Conservation (phyloP, 2,888 invertebrate genomes). For the Sycophila texana region DNA sequence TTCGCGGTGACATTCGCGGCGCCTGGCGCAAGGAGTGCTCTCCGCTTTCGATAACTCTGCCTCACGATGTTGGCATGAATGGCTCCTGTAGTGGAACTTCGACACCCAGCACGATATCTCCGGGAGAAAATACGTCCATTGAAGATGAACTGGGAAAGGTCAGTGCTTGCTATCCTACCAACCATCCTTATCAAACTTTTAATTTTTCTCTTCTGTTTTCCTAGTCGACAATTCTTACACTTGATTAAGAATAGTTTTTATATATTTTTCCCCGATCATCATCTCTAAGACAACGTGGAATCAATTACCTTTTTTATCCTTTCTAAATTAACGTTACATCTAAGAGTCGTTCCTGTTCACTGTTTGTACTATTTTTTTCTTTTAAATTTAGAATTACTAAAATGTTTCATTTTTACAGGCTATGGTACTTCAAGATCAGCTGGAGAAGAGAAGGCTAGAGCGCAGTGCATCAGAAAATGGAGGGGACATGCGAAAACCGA, state of each 20-base stretch:
- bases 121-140: constrained; percentile 73
- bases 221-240: background rate
- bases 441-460: constrained; percentile 72
- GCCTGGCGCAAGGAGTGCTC: constrained; percentile 72
- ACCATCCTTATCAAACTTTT: too few relatives aligned
- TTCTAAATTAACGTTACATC: too few relatives aligned
- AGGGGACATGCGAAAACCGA: constrained; percentile 67
- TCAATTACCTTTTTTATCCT: too few relatives aligned
- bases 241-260: too few relatives aligned
- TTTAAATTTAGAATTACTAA: too few relatives aligned
- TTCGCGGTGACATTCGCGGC: constrained; percentile 64
- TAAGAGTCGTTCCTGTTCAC: too few relatives aligned
- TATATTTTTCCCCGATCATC: too few relatives aligned
- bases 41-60: constrained; percentile 71
- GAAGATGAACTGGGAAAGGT: constrained; percentile 74
- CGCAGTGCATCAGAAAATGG: constrained; percentile 73
- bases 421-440: constrained; percentile 71
- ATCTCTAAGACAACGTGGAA: too few relatives aligned
- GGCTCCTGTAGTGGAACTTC: constrained; percentile 74
- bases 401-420: constrained; percentile 62
- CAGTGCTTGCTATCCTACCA: background rate
- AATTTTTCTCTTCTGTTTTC: constrained; percentile 19
- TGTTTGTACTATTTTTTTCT: too few relatives aligned
- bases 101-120: constrained; percentile 76
- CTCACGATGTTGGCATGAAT: constrained; percentile 67